A percentile compares a stretch with the other conserved stretches of the same genome.
phyloP scores from a whole-genome alignment of 2,797 vertebrate species.

The Kryptopterus vitreolus region DNA sequence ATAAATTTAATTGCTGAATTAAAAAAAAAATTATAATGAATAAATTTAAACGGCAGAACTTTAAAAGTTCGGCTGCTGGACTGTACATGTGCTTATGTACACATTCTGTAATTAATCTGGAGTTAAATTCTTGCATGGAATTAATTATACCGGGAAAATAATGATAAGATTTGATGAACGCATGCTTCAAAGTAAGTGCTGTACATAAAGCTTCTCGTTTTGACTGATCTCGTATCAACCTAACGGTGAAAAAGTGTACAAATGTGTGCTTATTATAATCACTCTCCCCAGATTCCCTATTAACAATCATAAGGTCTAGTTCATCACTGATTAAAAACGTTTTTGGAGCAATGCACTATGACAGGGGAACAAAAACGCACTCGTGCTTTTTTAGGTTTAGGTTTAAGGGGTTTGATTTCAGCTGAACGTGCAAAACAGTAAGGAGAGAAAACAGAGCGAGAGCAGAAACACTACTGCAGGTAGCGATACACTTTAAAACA shows the following conservation, averaged over 20 bases:
- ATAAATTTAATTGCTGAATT: neutral
- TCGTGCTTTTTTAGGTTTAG: constrained; percentile 34
- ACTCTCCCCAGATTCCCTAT: constrained; percentile 10
- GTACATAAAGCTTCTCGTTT: constrained; percentile 5
- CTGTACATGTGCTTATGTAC: neutral
- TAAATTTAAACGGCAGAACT: neutral
- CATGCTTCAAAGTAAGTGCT: constrained; percentile 20
- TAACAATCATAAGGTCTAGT: constrained; percentile 34
- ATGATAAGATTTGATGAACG: neutral
- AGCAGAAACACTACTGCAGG: constrained; percentile 81
- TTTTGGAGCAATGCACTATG: constrained; percentile 1
- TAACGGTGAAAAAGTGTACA: constrained; percentile 20
- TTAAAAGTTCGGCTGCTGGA: neutral
- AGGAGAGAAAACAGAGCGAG: constrained; percentile 14
- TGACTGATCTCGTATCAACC: neutral
- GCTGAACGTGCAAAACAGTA: constrained; percentile 42
- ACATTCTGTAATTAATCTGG: neutral
- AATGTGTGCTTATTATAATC: constrained; percentile 53
- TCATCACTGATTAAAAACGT: neutral
- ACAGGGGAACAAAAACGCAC: constrained; percentile 41
- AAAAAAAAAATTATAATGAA: neutral
- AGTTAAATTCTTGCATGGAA: neutral
- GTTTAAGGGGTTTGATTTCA: constrained; percentile 18
- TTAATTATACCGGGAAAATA: constrained; percentile 1
- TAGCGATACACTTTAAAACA: constrained; percentile 98